Evolutionary conservation across 2,888 invertebrate genomes (phyloP), one percentile per base, ranked within the genome.

Genomic region (Acanthacorydalis orientalis): DNA sequence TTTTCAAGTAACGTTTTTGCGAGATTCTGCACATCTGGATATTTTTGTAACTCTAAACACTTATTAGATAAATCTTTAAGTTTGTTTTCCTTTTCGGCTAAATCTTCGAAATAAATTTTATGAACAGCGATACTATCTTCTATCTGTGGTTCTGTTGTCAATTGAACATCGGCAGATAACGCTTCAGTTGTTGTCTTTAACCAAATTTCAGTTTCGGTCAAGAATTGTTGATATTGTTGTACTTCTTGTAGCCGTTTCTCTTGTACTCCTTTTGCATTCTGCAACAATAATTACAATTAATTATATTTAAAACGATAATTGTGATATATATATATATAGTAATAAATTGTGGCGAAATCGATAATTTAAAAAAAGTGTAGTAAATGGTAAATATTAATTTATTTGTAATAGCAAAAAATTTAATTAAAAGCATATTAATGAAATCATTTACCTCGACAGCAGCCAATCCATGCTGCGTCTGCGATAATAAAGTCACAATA

Each of bases 391-490:
- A n/a, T n/a, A n/a, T n/a, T n/a, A n/a, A n/a, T n/a, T n/a, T n/a
- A n/a, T n/a, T n/a, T n/a, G n/a, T n/a, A n/a, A n/a, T n/a, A n/a
- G n/a, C n/a, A n/a, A 23, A 23, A 23, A 6, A 23, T 23, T 23
- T 23, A 23, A 23, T 4, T 23, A 23, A 23, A 23, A 23, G 6
- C 2, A 23, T 4, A 2, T 14, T 0, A 48, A 41, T 43, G 10
- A 44, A n/a, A 4, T 57, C 11, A 43, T 57, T 58, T 56, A 68
- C 68, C 56, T 70, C 67, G 47, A 74, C 61, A 53, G 66, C 64
- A 39, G 60, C 63, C 37, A 75, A 70, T 50, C 83, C 83, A 60
- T 80, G 76, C 47, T 81, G 75, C 1, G 84, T 80, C 58, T 85
- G 80, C 1, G 73, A 68, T 47, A 82, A 61, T 37, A 88, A 69